Base-by-base conservation (phyloP, 2,888 invertebrate species). In the Philereme transversata region DNA sequence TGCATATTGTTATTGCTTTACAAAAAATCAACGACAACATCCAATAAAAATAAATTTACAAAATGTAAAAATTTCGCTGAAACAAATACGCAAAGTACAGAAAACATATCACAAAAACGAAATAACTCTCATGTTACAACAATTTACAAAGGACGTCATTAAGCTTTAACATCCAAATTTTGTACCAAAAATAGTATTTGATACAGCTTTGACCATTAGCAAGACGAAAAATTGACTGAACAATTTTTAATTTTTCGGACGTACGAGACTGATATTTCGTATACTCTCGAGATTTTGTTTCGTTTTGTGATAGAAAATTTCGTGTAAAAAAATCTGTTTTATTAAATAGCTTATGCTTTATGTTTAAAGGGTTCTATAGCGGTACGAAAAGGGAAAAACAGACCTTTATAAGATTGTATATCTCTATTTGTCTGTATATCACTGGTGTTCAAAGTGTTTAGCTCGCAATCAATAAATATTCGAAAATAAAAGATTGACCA, bases 101-200 rank as follows among this genome's bases (percentile, higher is more conserved):
- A 49, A 44, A 49, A 44, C 5, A 35, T 45, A 50, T 43, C 36
- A 33, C 38, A 50, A 45, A 49, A 50, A 56, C 38, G 36, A 56
- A 56, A 50, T 38, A 50, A 46, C 34, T 10, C 9, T 10, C 50
- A 56, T 44, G 50, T 51, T 51, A 57, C 40, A 57, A 57, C 51
- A 41, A 47, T 57, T 56, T 43, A 57, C 51, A 51, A 57, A 57
- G 51, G 41, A 51, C 51, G 51, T 41, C 51, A 47, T 57, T 57
- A 47, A 51, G 47, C 47, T 57, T 57, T 51, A 41, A 36, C 41
- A 35, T 57, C 5, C 46, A 57, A 35, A 52, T 57, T 51, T 50
- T 56, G 41, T 36, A 51, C 11, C 34, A 51, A 51, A 57, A 46
- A 51, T 51, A 57, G 57, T 40, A 5, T 51, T 57, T 51, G 40